Base-by-base conservation (phyloP, 2,888 invertebrate species). In the Galerucella calmariensis region DNA sequence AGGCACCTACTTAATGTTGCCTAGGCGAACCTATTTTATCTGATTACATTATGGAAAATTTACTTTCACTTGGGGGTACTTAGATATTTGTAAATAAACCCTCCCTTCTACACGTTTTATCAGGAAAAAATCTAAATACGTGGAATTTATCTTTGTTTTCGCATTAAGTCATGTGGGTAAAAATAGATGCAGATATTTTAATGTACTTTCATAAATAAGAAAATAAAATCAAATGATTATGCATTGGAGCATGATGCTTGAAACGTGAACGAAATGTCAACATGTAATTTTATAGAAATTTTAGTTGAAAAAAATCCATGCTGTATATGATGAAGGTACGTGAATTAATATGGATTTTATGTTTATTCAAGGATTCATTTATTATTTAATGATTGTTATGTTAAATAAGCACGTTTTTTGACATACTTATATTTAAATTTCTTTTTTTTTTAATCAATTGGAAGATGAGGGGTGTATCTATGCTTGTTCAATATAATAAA, bases 181-280 rank as follows among this genome's bases (percentile, higher is more conserved):
- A 62, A 41, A 62, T 62, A 62, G 14, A 62, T 41, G 11, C 20
- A 56, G 8, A 56, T 56, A 56, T 20, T 9, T 20, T 10, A 56
- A 56, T 56, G 16, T 56, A 56, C 56, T 56, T 56, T 11, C 27
- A 61, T 61, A 61, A 61, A 61, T 35, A 35, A 14, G 14, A 41
- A 41, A 35, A 61, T 3, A 61, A 61, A 27, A 35, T 6, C 14
- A 9, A 20, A 63, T 63, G 27, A 16, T 3, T 65, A 65, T 65
- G 46, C 46, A 46, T 46, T 65, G 16, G 11, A 65, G 41, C 63
- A 65, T 20, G 20, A 63, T 44, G 41, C 63, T 44, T 11, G 20
- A 65, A 65, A 65, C 46, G 63, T 65, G 63, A 41, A 46, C 63
- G 20, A 46, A 65, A 65, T 65, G 46, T 20, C 41, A 46, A 65